These are phyloP conservation scores for Camponotus vicinus DNA, from an alignment of 1,140 invertebrate genomes.

Conservation along the genomic window DNA sequence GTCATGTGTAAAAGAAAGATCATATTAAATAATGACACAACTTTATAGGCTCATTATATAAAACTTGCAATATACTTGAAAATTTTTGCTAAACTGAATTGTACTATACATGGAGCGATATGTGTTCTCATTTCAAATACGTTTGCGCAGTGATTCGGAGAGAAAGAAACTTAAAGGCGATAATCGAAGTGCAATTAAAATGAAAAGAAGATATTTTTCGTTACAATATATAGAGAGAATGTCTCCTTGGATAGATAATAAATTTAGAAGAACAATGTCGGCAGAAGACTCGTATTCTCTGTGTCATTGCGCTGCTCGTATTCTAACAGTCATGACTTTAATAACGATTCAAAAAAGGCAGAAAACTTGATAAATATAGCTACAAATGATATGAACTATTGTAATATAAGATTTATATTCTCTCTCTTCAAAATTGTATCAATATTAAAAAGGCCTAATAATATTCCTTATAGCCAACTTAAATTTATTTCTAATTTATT, in stretches of 20 bases:
- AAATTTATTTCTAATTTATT: constrained; percentile 28
- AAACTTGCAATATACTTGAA: background rate
- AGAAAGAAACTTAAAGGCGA: constrained; percentile 13
- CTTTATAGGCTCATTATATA: constrained; percentile 5
- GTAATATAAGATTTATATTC: background rate
- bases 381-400: constrained; percentile 61
- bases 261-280: constrained; percentile 37
- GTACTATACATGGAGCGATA: constrained; percentile 18
- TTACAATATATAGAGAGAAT: constrained; percentile 58
- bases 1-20: background rate
- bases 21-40: background rate
- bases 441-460: constrained; percentile 37
- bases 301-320: constrained; percentile 46
- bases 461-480: background rate
- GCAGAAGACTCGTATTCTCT: constrained; percentile 29
- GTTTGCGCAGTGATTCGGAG: constrained; percentile 38
- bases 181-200: constrained; percentile 71
- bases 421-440: background rate
- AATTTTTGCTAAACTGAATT: background rate
- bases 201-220: constrained; percentile 65
- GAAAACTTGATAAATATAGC: constrained; percentile 51
- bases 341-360: constrained; percentile 8
- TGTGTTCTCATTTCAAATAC: constrained; percentile 5
- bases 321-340: constrained; percentile 20
- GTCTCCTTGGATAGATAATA: constrained; percentile 55